Evolutionary conservation across 1,140 invertebrate genomes (phyloP).

Genomic region (Drosophila erecta): DNA sequence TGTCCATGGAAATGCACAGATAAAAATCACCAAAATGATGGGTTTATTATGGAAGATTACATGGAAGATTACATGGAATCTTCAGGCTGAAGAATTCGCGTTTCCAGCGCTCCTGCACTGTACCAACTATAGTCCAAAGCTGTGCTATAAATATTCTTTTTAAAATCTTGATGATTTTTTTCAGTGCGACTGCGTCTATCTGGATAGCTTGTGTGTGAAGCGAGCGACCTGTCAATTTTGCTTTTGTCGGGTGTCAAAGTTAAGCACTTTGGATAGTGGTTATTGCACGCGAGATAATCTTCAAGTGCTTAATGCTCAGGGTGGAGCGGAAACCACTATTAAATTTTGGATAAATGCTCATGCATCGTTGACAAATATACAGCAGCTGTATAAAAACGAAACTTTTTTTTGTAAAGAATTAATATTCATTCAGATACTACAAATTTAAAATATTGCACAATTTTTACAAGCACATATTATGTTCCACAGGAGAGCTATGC

Average conservation of each 20-base stretch:
- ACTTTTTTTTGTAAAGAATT: too few relatives aligned
- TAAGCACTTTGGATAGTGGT: slow-evolving; percentile 50
- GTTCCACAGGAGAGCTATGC: too few relatives aligned
- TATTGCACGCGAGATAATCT: slow-evolving; percentile 43
- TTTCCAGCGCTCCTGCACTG: background rate
- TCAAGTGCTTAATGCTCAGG: slow-evolving; percentile 6
- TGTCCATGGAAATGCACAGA: slow-evolving; percentile 18
- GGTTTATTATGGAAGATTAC: too few relatives aligned
- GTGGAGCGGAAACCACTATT: background rate
- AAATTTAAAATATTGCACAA: too few relatives aligned
- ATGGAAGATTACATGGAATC: background rate
- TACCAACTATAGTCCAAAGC: too few relatives aligned
- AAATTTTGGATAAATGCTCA: slow-evolving; percentile 1
- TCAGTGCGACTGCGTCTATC: slow-evolving; percentile 8
- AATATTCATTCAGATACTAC: too few relatives aligned
- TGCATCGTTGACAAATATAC: slow-evolving; percentile 7
- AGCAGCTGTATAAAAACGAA: too few relatives aligned
- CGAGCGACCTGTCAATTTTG: slow-evolving; percentile 54
- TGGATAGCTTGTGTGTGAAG: slow-evolving; percentile 27
- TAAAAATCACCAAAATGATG: background rate
- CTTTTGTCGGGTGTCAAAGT: slow-evolving; percentile 49
- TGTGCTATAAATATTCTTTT: too few relatives aligned
- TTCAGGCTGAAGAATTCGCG: background rate
- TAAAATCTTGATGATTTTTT: background rate
- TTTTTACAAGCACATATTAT: background rate